These are phyloP conservation scores for Mayetiola destructor DNA, from an alignment of 2,888 invertebrate species.

Conservation along the genomic window DNA sequence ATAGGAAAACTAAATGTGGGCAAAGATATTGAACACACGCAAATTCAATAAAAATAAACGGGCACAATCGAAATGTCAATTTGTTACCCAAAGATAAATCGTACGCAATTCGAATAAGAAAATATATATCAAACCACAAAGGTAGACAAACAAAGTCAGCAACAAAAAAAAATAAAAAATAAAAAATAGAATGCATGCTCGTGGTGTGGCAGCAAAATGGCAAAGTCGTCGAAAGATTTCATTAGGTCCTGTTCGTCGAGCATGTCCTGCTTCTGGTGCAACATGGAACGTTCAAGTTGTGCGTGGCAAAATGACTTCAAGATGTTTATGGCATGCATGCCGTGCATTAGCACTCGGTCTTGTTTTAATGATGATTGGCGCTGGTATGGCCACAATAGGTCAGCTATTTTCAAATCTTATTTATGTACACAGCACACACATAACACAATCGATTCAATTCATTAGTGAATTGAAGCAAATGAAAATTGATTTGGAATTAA, in stretches of 20 bases:
- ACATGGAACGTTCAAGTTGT: conserved; percentile 65
- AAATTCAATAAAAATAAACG: too few relatives aligned
- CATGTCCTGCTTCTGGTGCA: conserved; percentile 65
- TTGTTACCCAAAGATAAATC: too few relatives aligned
- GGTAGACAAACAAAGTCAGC: too few relatives aligned
- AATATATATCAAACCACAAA: too few relatives aligned
- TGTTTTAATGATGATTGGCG: conserved; percentile 73
- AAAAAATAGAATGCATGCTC: conserved; percentile 32
- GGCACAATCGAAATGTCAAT: too few relatives aligned
- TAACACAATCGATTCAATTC: background rate
- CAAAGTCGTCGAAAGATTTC: conserved; percentile 32
- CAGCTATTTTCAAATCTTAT: background rate
- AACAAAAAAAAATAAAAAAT: too few relatives aligned
- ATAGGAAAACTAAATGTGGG: too few relatives aligned
- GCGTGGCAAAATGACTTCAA: conserved; percentile 72
- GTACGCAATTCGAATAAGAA: too few relatives aligned
- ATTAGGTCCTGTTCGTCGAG: conserved; percentile 41
- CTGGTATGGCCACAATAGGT: conserved; percentile 89
- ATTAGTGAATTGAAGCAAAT: background rate
- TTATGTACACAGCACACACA: background rate
- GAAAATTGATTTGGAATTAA: background rate
- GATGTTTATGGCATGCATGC: conserved; percentile 88
- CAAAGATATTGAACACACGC: too few relatives aligned
- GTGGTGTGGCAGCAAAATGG: conserved; percentile 25
- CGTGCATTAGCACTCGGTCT: conserved; percentile 79